Evolutionary conservation across 2,888 invertebrate genomes (phyloP), one percentile per base, ranked within the genome.

Genomic region (Dasysyrphus tricinctus): DNA sequence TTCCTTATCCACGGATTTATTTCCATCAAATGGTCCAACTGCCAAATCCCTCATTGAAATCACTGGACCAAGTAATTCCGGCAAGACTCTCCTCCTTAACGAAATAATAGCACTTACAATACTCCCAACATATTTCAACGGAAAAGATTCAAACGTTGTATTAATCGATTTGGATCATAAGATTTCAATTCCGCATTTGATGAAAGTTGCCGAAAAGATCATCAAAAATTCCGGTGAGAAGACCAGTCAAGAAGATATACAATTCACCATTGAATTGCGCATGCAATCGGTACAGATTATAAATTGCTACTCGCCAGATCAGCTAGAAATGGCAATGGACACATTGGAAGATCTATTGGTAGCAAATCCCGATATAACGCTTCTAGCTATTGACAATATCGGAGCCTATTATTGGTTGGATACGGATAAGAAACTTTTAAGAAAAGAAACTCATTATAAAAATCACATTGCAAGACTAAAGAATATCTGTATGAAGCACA

Each of bases 101-200:
- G 93, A 93, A 87, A 90, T 94, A 12, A 90, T 94, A 57, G 93
- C 93, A 0, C 92, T 92, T 42, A 93, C 93, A 65, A 90, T 94
- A 49, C 89, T 94, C 12, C 93, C 94, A 0, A 81, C 88, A 12
- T 85, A 86, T 11, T 90, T 90, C 56, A 92, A 92, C 16, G 94
- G 94, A 1, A 91, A 93, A 34, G 90, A 92, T 75, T 90, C 92
- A 29, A 91, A 91, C 57, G 93, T 93, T 2, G 88, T 94, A 19
- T 89, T 94, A 9, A 91, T 94, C 56, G 93, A 94, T 88, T 92
- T 93, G 1, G 93, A 94, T 86, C 93, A 93, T 88, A 94, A 94
- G 80, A 93, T 94, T 34, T 83, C 88, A 14, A 56, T 88, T 6
- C 75, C 73, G 76, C 91, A 91, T 76, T 89, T 94, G 32, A 88